Base-by-base conservation (phyloP, 1,140 invertebrate genomes). In the Acarapis woodi region DNA sequence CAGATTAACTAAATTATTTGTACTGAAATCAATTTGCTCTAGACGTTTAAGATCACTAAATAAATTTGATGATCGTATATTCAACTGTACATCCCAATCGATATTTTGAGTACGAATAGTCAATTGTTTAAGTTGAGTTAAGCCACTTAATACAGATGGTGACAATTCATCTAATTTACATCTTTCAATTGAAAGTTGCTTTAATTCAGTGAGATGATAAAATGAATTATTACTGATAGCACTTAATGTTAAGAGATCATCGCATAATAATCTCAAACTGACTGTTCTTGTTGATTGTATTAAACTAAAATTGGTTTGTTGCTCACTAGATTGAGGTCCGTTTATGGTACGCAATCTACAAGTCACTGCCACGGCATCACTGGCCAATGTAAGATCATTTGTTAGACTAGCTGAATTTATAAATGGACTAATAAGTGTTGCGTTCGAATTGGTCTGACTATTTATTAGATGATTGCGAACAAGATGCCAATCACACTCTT, bases 101-200 rank as follows among this genome's bases (percentile, higher is more conserved):
- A 66, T 68, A 50, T 77, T 77, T 49, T 67, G 66, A 26, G 73
- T 76, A 14, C 68, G 63, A 42, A 80, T 52, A 3, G 65, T 62
- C 15, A 80, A 53, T 34, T 60, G 62, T 37, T 65, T 64, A 4
- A 80, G 54, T 45, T 71, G 65, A 41, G 58, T 58, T 24, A 74
- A 62, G 31, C 66, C 61, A 24, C 62, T 53, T 46, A 79, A 67
- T 19, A 66, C 67, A 30, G 63, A 62, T 24, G 63, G 58, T 9
- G 72, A 70, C 42, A 80, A 59, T 48, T 67, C 63, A 9, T 68
- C 61, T 46, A 79, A 68, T 55, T 75, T 75, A 53, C 76, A 80
- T 47, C 66, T 65, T 46, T 76, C 72, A 40, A 80, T 62, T 32
- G 62, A 57, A 12, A 80, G 59, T 41, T 73, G 64, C 44, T 64